Evolutionary conservation across 2,113 vertebrate species (phyloP), one percentile per base, ranked within the genome.

Genomic region (Sinocyclocheilus anshuiensis): DNA sequence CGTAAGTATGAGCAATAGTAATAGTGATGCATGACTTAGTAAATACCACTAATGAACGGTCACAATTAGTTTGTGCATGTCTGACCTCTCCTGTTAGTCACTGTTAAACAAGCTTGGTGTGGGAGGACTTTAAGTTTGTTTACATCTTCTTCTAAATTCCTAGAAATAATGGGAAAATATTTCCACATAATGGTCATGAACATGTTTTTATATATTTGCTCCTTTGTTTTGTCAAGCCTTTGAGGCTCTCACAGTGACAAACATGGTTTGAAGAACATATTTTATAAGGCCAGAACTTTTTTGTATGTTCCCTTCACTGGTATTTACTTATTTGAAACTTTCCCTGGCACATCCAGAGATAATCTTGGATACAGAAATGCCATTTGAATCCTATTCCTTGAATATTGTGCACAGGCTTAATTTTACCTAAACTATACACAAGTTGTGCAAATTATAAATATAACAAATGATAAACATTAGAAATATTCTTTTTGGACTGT

Each of bases 211-310:
- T 88, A 69, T 84, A 65, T 45, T 55, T 53, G 45, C 39, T 86
- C 33, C 77, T 84, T 87, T 87, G 80, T 89, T 90, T 87, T 78
- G 67, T 85, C 80, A 69, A 85, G 87, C 33, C 77, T 81, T 39
- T 81, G 69, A 50, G 77, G 39, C 26, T 80, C 26, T 77, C 22
- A 36, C 59, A 81, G 71, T 71, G 39, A 79, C 50, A 75, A 53
- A 71, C 10, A 50, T 57, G 13, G 53, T 69, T 85, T 33, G 26
- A 87, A 87, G 39, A 83, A 67, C 39, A 67, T 77, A 61, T 84
- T 86, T 87, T 84, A 88, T 72, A 63, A 78, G 86, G 69, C 39
- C 20, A 82, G 33, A 72, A 81, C 9, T 18, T 82, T 65, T 65
- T 80, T 50, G 22, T 15, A 39, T 63, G 33, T 85, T 83, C 69